Evolutionary conservation across 2,113 vertebrate genomes (phyloP).

Genomic region (Gyps fulvus): DNA sequence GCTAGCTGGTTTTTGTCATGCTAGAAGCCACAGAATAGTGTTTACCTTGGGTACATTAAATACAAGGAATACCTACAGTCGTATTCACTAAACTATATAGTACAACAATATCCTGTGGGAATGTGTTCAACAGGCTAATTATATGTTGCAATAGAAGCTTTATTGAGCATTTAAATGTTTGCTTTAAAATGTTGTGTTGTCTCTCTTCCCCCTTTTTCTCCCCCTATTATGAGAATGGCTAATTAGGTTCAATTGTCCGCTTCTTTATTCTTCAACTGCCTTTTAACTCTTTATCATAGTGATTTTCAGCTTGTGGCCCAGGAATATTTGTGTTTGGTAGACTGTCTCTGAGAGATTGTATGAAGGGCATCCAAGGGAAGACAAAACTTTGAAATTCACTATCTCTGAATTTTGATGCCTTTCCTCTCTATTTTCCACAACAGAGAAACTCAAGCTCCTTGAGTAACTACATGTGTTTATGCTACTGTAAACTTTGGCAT

Average conservation of each 20-base stretch:
- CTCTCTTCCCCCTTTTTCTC: neutral
- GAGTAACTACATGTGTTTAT: neutral
- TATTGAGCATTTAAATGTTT: neutral
- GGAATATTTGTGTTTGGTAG: neutral
- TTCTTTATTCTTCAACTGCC: neutral
- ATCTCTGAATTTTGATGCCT: neutral
- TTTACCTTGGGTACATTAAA: neutral
- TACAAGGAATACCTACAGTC: neutral
- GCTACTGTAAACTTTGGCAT: neutral
- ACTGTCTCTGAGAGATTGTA: neutral
- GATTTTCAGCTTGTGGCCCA: neutral
- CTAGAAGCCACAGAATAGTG: neutral
- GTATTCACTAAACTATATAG: neutral
- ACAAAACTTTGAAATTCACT: neutral
- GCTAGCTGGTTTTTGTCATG: neutral
- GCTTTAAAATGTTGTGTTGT: neutral
- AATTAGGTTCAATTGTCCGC: neutral
- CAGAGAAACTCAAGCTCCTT: neutral
- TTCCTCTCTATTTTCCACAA: neutral
- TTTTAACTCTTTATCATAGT: neutral
- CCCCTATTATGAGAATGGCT: neutral
- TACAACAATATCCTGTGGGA: conserved; percentile 10
- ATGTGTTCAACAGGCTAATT: neutral
- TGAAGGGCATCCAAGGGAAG: neutral
- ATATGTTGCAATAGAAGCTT: neutral